phyloP scores from a whole-genome alignment of 2,888 invertebrate genomes.

The Pyrrhosoma nymphula region DNA sequence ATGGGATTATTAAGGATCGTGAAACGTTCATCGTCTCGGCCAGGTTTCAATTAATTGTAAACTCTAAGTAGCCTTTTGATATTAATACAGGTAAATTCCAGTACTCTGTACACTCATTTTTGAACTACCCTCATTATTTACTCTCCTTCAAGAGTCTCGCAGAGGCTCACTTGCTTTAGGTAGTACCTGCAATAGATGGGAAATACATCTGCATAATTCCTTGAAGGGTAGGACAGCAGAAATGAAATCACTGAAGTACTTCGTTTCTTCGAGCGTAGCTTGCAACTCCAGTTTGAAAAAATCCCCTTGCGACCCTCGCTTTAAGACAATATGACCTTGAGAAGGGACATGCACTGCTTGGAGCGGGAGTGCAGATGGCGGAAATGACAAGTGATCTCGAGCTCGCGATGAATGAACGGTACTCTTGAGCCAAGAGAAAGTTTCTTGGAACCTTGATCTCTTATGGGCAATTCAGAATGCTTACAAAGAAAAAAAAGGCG shows the following conservation, averaged over 20 bases:
- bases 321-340: neutral
- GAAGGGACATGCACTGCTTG: neutral
- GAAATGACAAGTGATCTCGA: conserved; percentile 1
- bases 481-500: neutral
- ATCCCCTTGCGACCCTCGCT: neutral
- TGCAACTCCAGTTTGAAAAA: neutral
- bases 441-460: neutral
- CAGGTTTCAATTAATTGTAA: too few species aligned
- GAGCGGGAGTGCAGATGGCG: neutral
- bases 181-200: too few species aligned
- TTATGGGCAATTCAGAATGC: neutral
- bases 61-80: too few species aligned
- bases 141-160: too few species aligned
- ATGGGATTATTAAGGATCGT: too few species aligned
- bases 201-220: neutral
- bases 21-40: too few species aligned
- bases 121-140: too few species aligned
- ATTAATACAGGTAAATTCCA: too few species aligned
- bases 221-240: neutral
- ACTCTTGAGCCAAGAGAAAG: neutral
- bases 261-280: neutral
- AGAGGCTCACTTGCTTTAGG: too few species aligned
- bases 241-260: neutral
- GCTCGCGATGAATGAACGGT: conserved; percentile 14
- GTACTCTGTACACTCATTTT: too few species aligned